Evolutionary conservation across 2,113 vertebrate species (phyloP).

Genomic region (Calyptommatus sinebrachiatus): DNA sequence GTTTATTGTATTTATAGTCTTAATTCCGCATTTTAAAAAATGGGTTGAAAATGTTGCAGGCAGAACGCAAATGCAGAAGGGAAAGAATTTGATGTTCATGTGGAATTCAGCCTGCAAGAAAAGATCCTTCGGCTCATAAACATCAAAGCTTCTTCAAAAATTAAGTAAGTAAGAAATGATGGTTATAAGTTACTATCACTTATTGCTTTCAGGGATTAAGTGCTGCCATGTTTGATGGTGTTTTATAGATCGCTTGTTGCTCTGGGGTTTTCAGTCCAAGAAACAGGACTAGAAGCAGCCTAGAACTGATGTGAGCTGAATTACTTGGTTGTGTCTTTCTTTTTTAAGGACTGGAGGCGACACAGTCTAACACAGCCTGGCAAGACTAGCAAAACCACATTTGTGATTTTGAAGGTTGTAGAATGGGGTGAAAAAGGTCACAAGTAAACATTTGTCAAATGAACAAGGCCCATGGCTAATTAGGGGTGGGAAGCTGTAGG

Average conservation of each 20-base stretch:
- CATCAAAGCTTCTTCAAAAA: conserved; percentile 89
- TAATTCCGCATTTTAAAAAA: not conserved
- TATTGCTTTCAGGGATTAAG: not conserved
- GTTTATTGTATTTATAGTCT: not conserved
- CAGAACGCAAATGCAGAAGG: conserved; percentile 66
- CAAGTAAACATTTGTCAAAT: not conserved
- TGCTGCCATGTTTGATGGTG: not conserved
- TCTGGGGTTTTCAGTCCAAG: not conserved
- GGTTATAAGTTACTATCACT: not conserved
- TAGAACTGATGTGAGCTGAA: not conserved
- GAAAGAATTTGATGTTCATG: conserved; percentile 60
- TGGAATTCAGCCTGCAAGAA: conserved; percentile 75
- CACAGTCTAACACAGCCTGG: too few species aligned
- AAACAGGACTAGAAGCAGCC: not conserved
- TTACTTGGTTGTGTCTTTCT: not conserved
- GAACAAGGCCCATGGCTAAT: too few species aligned
- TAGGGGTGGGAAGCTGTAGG: too few species aligned
- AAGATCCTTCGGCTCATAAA: conserved; percentile 82
- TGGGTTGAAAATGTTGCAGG: conserved; percentile 59
- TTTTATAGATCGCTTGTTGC: not conserved
- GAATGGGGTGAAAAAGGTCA: not conserved
- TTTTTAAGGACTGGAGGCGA: not conserved
- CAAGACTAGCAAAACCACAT: too few species aligned
- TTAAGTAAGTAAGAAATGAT: conserved; percentile 80
- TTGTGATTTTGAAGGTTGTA: not conserved